Conservation (phyloP, 2,888 invertebrate species). For the Caenorhabditis sulstoni region DNA sequence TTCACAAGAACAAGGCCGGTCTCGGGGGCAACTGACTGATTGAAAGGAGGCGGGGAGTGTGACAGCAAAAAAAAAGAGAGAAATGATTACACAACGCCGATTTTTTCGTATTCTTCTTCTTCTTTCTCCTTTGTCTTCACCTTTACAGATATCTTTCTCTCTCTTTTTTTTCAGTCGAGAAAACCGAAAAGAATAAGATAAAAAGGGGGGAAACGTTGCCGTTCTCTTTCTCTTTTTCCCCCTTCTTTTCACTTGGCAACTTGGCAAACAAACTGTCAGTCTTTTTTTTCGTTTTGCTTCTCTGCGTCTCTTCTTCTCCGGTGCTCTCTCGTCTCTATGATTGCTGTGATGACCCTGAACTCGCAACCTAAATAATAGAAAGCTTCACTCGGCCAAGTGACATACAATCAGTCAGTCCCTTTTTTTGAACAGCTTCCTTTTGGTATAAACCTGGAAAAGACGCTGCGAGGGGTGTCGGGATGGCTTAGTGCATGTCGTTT, state of each 20-base stretch:
- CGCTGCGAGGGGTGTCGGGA: too few relatives aligned
- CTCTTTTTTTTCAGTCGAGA: neutral
- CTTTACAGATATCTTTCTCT: neutral
- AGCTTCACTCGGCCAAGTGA: too few relatives aligned
- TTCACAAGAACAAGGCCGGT: conserved; percentile 34
- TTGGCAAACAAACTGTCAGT: conserved; percentile 42
- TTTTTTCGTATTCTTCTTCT: conserved; percentile 10
- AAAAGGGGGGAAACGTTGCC: neutral
- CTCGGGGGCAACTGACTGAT: neutral
- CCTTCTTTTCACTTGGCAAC: conserved; percentile 12
- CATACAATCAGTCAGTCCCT: too few relatives aligned
- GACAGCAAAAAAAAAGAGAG: too few relatives aligned
- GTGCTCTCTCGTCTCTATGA: neutral
- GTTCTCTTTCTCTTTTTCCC: neutral
- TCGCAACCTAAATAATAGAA: conserved; percentile 33
- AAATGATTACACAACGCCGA: neutral
- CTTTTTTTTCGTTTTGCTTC: neutral
- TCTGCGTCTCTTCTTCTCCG: conserved; percentile 18
- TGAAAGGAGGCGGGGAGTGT: conserved; percentile 29
- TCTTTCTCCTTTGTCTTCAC: neutral
- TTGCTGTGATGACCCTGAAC: conserved; percentile 32
- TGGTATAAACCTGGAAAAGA: too few relatives aligned
- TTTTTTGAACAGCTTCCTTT: too few relatives aligned
- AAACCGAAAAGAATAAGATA: too few relatives aligned
- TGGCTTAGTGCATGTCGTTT: too few relatives aligned